These are phyloP conservation scores for Nycteola revayana DNA, from an alignment of 2,888 invertebrate genomes.

Conservation along the genomic window DNA sequence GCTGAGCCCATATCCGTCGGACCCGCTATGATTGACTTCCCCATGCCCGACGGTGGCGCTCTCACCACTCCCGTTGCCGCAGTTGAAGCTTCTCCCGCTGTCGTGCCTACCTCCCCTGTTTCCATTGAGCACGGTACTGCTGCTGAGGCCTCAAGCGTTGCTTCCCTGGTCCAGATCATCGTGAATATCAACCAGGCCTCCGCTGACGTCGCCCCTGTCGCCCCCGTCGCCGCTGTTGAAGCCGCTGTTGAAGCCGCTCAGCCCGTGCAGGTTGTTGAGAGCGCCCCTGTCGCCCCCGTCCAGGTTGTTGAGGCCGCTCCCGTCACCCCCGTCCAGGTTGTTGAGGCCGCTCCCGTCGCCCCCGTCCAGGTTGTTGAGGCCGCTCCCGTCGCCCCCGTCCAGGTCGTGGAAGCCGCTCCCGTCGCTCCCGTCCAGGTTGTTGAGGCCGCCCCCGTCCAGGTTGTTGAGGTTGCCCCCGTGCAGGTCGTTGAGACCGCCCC, in stretches of 20 bases:
- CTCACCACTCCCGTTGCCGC: constrained; percentile 7
- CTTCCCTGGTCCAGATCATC: constrained; percentile 15
- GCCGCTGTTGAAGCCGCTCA: constrained; percentile 24
- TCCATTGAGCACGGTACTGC: constrained; percentile 22
- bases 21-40: constrained; percentile 33
- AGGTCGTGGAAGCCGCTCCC: constrained; percentile 8
- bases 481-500: not conserved
- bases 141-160: constrained; percentile 21
- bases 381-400: constrained; percentile 7
- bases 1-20: constrained; percentile 32
- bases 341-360: constrained; percentile 21
- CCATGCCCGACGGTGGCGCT: constrained; percentile 22
- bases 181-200: constrained; percentile 21
- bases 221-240: constrained; percentile 22
- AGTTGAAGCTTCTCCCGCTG: constrained; percentile 12
- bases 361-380: constrained; percentile 25
- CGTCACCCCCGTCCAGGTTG: constrained; percentile 14
- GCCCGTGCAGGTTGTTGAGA: constrained; percentile 7
- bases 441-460: constrained; percentile 1
- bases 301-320: constrained; percentile 3
- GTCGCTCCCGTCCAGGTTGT: not conserved
- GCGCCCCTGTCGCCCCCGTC: not conserved
- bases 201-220: constrained; percentile 14
- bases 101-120: constrained; percentile 3
- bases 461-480: constrained; percentile 4